These are phyloP conservation scores for Centropus unirufus DNA, from an alignment of 2,113 vertebrate genomes.

Conservation along the genomic window DNA sequence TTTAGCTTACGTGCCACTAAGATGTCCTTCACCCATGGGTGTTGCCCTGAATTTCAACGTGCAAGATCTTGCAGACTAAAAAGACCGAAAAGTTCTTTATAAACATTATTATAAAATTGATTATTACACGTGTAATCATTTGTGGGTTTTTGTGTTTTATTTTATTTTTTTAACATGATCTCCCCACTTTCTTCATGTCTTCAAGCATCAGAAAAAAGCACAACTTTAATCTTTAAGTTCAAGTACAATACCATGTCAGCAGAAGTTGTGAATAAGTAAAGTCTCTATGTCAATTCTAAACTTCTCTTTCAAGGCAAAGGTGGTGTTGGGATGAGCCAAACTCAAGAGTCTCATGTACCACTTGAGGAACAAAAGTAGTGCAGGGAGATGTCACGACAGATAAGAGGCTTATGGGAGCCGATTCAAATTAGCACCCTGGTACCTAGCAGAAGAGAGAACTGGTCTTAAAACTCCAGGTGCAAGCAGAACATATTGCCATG, in stretches of 20 bases:
- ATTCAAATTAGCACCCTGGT: background rate
- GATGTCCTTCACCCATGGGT: background rate
- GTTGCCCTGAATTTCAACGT: background rate
- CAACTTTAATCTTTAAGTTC: background rate
- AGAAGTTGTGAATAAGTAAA: background rate
- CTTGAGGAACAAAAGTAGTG: background rate
- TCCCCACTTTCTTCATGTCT: background rate
- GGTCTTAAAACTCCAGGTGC: background rate
- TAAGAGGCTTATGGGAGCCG: background rate
- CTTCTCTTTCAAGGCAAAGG: background rate
- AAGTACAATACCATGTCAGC: background rate
- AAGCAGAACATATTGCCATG: background rate
- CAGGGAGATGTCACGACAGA: background rate
- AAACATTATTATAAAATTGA: background rate
- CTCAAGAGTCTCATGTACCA: background rate
- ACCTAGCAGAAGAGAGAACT: background rate
- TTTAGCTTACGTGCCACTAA: background rate
- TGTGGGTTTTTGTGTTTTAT: background rate
- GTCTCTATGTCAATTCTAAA: background rate
- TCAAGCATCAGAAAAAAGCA: background rate
- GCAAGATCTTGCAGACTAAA: background rate
- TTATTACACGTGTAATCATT: background rate
- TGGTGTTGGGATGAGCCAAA: background rate
- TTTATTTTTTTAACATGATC: background rate
- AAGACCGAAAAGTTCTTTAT: rapidly evolving